Base-by-base conservation (phyloP, 1,140 invertebrate species). In the Conopomorpha cramerella region DNA sequence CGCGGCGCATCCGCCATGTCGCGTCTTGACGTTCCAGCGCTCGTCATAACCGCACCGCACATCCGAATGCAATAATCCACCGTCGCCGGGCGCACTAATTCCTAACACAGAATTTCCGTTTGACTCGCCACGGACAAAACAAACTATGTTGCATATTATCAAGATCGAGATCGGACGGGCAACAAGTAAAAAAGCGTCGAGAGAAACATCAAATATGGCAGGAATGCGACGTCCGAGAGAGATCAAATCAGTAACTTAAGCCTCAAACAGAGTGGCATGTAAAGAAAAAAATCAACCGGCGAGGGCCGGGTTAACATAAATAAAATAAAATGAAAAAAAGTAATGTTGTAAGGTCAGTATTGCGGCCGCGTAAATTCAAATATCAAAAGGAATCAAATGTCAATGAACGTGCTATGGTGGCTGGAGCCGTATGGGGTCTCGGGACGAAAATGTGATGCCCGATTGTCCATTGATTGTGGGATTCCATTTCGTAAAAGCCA, bases 221-320 rank as follows among this genome's bases (percentile, higher is more conserved):
- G 64, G 70, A 60, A 74, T 74, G 70, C 66, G 56, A 58, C 59
- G 57, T 48, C 48, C 56, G 53, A 55, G 52, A n/a, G n/a, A 58
- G 65, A 73, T 73, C 62, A 58, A 56, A 73, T 73, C 66, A 55
- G 64, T 62, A 68, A 66, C 58, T 64, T 61, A 60, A 68, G 64
- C 64, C 52, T 58, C 59, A 59, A 57, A 64, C 54, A 55, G 53
- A 47, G 54, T 56, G 48, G 40, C 41, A 46, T 10, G 19, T n/a
- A n/a, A 23, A 23, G 19, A 23, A 23, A 23, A 23, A 23, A 23
- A 23, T 23, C 19, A 23, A 23, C 19, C n/a, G n/a, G 19, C 19
- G 4, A 6, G 4, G 19, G 4, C 10, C 19, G 47, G 36, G 44
- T 41, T 52, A 53, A 57, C 51, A 58, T 40, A 44, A 35, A 38